Evolutionary conservation across 2,888 invertebrate species (phyloP), one percentile per base, ranked within the genome.

Genomic region (Teleiodes luculella): DNA sequence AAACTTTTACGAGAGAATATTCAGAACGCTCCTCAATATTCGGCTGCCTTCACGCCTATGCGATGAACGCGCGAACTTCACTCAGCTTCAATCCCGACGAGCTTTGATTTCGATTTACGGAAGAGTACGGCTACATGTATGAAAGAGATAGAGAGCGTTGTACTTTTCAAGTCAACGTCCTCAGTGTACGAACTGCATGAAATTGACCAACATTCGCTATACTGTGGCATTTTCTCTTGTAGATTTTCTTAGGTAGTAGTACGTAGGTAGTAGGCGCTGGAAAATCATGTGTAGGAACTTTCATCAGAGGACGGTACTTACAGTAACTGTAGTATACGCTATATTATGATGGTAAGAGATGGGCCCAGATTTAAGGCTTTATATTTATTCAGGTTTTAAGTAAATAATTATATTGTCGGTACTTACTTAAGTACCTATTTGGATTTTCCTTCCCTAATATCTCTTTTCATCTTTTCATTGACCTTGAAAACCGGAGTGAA

Each of bases 21-120:
- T 82, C 71, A 6, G 85, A 87, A 86, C 88, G 80, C 66, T 62
- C 68, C 7, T 43, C 53, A 39, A 73, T 67, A 65, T 69, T 73
- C 65, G 52, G 55, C 72, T 72, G 54, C 72, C 85, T 88, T 89
- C 86, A 80, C 66, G 57, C 58, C 56, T 46, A 59, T 74, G 64
- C 52, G 57, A 63, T 57, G 60, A 69, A 55, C 68, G 70, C 62
- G 58, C 69, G 64, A 86, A 80, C 84, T 86, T 89, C 88, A 84
- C 65, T 52, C 57, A 70, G 72, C 70, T 86, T 70, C 76, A 80
- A 80, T 83, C 81, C 78, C 85, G 82, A 85, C 82, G 88, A 88
- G 89, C 87, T 87, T 89, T 87, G 88, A 89, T 88, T 89, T 89
- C 89, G 88, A 89, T 89, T 89, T 84, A 88, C 75, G 80, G 87